Percentiles rank a stretch among this genome's conserved stretches.
Conservation (phyloP, 1,140 invertebrate species). For the Mycetomoellerius zeteki region DNA sequence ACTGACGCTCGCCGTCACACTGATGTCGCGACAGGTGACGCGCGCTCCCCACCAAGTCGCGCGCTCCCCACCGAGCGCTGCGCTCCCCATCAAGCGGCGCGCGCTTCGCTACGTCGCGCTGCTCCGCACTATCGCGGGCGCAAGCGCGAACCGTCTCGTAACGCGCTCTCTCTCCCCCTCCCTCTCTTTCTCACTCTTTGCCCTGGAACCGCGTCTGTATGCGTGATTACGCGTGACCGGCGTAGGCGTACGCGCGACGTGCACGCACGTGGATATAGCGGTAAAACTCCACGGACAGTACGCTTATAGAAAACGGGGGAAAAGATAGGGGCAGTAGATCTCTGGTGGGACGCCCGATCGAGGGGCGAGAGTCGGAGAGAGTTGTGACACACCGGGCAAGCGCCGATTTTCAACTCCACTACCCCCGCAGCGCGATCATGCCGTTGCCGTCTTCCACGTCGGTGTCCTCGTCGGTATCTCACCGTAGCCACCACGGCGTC, state of each 20-base stretch:
- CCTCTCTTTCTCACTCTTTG: not conserved
- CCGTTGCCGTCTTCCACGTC: conserved; percentile 43
- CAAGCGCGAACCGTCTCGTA: conserved; percentile 5
- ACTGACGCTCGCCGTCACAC: conserved; percentile 71
- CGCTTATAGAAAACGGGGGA: conserved; percentile 35
- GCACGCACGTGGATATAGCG: conserved; percentile 65
- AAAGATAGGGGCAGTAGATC: conserved; percentile 35
- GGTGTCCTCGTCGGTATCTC: conserved; percentile 53
- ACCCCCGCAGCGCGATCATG: conserved; percentile 63
- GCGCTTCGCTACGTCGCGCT: too few species aligned
- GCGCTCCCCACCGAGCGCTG: not conserved
- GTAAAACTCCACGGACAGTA: conserved; percentile 31
- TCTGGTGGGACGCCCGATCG: conserved; percentile 18
- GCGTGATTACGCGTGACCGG: conserved; percentile 46
- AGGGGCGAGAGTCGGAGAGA: conserved; percentile 26
- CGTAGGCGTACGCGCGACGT: conserved; percentile 32
- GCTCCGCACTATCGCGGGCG: not conserved
- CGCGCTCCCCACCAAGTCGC: conserved; percentile 60
- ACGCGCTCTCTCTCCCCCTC: not conserved
- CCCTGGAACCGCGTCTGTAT: conserved; percentile 36
- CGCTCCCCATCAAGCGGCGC: conserved; percentile 36
- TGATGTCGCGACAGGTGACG: conserved; percentile 71
- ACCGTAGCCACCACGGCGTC: conserved; percentile 50
- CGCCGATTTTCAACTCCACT: conserved; percentile 73
- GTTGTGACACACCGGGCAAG: conserved; percentile 64